A percentile compares a stretch with the other conserved stretches of the same genome.
Conservation (phyloP, 2,888 invertebrate genomes). For the Folsomia candida region DNA sequence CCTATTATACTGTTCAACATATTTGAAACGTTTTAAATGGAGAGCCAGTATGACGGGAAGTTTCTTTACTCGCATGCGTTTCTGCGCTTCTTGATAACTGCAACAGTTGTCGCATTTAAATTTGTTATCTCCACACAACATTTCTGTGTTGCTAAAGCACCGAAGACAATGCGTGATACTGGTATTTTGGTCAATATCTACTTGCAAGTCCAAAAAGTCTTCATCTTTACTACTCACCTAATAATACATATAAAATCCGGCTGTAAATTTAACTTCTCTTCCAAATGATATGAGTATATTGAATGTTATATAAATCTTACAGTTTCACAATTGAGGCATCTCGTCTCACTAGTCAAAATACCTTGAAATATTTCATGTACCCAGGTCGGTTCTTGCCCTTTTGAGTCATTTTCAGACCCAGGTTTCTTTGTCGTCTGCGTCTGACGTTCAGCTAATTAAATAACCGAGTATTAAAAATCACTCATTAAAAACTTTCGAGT, state of each 20-base stretch:
- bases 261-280: not conserved
- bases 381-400: slow-evolving; percentile 86
- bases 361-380: slow-evolving; percentile 99
- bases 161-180: slow-evolving; percentile 97
- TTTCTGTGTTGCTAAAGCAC: slow-evolving; percentile 98
- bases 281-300: no score
- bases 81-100: slow-evolving; percentile 98
- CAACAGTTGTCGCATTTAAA: slow-evolving; percentile 99
- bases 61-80: slow-evolving; percentile 97
- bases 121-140: slow-evolving; percentile 97
- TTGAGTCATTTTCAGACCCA: slow-evolving; percentile 32
- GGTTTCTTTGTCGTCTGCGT: slow-evolving; percentile 33
- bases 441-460: slow-evolving; percentile 65
- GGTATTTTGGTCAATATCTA: slow-evolving; percentile 98
- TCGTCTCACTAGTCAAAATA: slow-evolving; percentile 96
- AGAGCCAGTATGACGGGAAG: slow-evolving; percentile 95
- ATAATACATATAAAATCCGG: slow-evolving; percentile 26
- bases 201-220: slow-evolving; percentile 97
- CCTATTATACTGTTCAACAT: slow-evolving; percentile 96
- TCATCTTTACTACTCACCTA: slow-evolving; percentile 94
- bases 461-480: slow-evolving; percentile 5
- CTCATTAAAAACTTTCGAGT: not conserved
- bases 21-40: slow-evolving; percentile 95
- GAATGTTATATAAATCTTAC: slow-evolving; percentile 63
- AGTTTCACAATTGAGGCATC: slow-evolving; percentile 99